Conservation (phyloP, 2,888 invertebrate genomes). For the Liposcelis brunnea region DNA sequence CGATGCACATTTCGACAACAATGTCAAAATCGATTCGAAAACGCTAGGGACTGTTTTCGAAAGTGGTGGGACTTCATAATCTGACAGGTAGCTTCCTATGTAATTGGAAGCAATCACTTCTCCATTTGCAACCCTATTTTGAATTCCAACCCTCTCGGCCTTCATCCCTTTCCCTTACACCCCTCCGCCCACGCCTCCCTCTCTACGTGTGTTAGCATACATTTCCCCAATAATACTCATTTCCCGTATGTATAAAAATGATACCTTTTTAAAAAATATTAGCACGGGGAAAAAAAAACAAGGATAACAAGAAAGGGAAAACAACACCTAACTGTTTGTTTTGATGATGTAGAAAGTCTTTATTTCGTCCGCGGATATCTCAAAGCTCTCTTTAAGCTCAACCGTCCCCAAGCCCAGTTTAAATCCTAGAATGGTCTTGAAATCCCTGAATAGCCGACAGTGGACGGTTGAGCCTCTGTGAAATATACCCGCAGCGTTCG, state of each 20-base stretch:
- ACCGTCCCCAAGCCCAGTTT: constrained; percentile 6
- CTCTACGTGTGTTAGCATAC: too few relatives aligned
- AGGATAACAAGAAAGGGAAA: too few relatives aligned
- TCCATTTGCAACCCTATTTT: constrained; percentile 9
- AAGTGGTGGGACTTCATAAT: constrained; percentile 8
- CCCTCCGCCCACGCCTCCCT: not conserved
- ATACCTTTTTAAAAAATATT: too few relatives aligned
- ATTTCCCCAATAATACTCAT: too few relatives aligned
- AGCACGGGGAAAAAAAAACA: too few relatives aligned
- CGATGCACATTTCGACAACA: too few relatives aligned
- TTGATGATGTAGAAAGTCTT: too few relatives aligned
- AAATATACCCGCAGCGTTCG: constrained; percentile 6
- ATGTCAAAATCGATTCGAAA: too few relatives aligned
- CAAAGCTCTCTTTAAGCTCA: constrained; percentile 8
- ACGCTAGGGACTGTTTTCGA: not conserved
- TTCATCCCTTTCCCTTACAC: not conserved
- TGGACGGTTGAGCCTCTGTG: constrained; percentile 6
- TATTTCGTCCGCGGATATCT: constrained; percentile 2
- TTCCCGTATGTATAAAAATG: too few relatives aligned
- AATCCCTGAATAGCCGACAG: constrained; percentile 6
- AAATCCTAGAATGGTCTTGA: constrained; percentile 6
- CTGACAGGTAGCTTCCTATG: constrained; percentile 10
- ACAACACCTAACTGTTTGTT: too few relatives aligned
- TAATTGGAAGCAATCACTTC: constrained; percentile 10
- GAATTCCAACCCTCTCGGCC: constrained; percentile 5